phyloP scores from a whole-genome alignment of 2,888 invertebrate species.

The Pardosa pseudoannulata region DNA sequence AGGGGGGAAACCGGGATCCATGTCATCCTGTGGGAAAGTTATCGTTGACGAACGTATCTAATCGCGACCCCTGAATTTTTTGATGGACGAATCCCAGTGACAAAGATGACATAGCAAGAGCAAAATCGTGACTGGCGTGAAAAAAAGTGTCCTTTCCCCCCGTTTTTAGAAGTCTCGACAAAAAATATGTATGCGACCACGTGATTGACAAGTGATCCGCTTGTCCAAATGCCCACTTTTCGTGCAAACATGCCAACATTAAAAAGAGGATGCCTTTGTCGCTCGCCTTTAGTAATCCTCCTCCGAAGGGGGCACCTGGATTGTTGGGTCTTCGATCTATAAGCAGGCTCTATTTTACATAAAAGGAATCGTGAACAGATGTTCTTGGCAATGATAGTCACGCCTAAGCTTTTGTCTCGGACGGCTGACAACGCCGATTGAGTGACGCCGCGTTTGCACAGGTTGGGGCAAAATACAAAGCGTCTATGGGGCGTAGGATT shows the following conservation, averaged over 20 bases:
- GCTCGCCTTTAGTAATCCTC: slow-evolving; percentile 28
- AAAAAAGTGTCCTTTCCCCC: slow-evolving; percentile 28
- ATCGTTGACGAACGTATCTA: slow-evolving; percentile 67
- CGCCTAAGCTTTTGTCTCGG: slow-evolving; percentile 49
- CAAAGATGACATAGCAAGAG: slow-evolving; percentile 59
- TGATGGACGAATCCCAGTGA: slow-evolving; percentile 66
- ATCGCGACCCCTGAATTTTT: slow-evolving; percentile 43
- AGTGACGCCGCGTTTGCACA: slow-evolving; percentile 30
- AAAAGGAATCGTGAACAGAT: slow-evolving; percentile 50
- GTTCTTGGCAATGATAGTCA: slow-evolving; percentile 53
- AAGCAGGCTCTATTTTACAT: slow-evolving; percentile 3
- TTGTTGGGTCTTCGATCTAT: not conserved
- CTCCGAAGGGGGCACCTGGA: slow-evolving; percentile 40
- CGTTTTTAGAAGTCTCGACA: not conserved
- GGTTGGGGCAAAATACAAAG: slow-evolving; percentile 26
- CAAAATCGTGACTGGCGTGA: slow-evolving; percentile 68
- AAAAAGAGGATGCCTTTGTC: slow-evolving; percentile 36
- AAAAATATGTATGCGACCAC: slow-evolving; percentile 25
- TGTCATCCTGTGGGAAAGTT: slow-evolving; percentile 70
- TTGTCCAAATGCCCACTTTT: slow-evolving; percentile 59
- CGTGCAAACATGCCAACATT: slow-evolving; percentile 29
- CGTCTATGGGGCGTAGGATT: slow-evolving; percentile 36
- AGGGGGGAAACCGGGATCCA: slow-evolving; percentile 50
- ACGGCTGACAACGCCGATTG: slow-evolving; percentile 22
- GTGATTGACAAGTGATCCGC: slow-evolving; percentile 64